Conservation (phyloP, 2,797 vertebrate species). For the Betta splendens region DNA sequence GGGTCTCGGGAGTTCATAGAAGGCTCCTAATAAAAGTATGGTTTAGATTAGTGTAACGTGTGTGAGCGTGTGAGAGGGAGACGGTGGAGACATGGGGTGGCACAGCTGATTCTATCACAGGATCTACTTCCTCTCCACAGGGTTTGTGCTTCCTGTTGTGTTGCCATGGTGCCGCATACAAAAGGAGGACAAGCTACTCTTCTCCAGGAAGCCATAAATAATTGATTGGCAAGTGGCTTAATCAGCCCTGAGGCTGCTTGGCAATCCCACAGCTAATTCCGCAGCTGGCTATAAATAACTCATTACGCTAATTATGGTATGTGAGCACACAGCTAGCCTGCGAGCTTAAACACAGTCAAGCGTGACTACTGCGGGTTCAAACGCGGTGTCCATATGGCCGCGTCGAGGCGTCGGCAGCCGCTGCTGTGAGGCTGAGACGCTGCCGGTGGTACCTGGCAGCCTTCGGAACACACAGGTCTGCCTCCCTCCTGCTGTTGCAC, state of each 20-base stretch:
- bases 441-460: slow-evolving; percentile 21
- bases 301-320: slow-evolving; percentile 80
- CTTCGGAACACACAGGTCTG: slow-evolving; percentile 12
- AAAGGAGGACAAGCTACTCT: slow-evolving; percentile 78
- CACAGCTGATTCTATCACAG: slow-evolving; percentile 62
- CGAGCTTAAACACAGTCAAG: slow-evolving; percentile 69
- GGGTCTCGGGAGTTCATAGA: slow-evolving; percentile 63
- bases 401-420: slow-evolving; percentile 26
- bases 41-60: slow-evolving; percentile 59
- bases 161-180: slow-evolving; percentile 80
- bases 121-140: slow-evolving; percentile 74
- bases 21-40: slow-evolving; percentile 65
- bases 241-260: slow-evolving; percentile 74
- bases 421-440: not conserved
- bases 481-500: not conserved
- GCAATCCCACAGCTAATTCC: slow-evolving; percentile 78
- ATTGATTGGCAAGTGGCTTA: slow-evolving; percentile 83
- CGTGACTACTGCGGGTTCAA: slow-evolving; percentile 60
- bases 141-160: slow-evolving; percentile 83
- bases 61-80: slow-evolving; percentile 13
- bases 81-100: slow-evolving; percentile 38
- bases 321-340: slow-evolving; percentile 69
- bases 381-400: slow-evolving; percentile 52
- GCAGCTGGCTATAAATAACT: slow-evolving; percentile 83
- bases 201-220: slow-evolving; percentile 83